Conservation (phyloP, 2,888 invertebrate genomes). For the Hydrotaea diabolus region DNA sequence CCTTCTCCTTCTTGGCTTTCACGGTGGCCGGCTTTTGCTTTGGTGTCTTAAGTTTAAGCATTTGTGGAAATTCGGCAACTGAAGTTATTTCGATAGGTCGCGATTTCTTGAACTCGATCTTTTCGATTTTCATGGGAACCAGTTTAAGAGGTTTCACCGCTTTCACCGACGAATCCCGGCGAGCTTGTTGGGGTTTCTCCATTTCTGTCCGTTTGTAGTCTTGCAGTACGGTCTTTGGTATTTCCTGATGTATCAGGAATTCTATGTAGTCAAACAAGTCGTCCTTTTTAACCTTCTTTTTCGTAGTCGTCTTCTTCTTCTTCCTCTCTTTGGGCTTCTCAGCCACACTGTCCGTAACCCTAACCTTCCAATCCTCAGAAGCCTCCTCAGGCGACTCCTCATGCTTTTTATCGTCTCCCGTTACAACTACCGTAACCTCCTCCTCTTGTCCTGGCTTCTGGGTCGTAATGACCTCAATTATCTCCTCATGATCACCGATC, state of each 20-base stretch:
- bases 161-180: slow-evolving; percentile 74
- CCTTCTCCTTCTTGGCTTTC: slow-evolving; percentile 82
- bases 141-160: slow-evolving; percentile 74
- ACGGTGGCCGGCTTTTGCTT: slow-evolving; percentile 76
- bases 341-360: slow-evolving; percentile 68
- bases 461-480: slow-evolving; percentile 73
- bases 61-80: slow-evolving; percentile 83
- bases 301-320: slow-evolving; percentile 73
- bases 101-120: slow-evolving; percentile 83
- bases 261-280: slow-evolving; percentile 80
- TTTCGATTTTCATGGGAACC: slow-evolving; percentile 84
- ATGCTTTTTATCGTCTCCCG: slow-evolving; percentile 63
- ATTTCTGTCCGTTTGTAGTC: slow-evolving; percentile 79
- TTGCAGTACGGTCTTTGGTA: slow-evolving; percentile 80
- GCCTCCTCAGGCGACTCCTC: slow-evolving; percentile 54
- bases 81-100: slow-evolving; percentile 84
- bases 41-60: slow-evolving; percentile 84
- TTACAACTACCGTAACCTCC: slow-evolving; percentile 71
- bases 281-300: slow-evolving; percentile 76
- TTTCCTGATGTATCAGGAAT: slow-evolving; percentile 79
- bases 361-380: slow-evolving; percentile 66
- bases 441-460: slow-evolving; percentile 75
- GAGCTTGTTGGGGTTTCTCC: slow-evolving; percentile 77
- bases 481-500: slow-evolving; percentile 73
- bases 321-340: slow-evolving; percentile 70